These are phyloP conservation scores for Schizotus pectinicornis DNA, from an alignment of 2,888 invertebrate genomes.

Conservation along the genomic window DNA sequence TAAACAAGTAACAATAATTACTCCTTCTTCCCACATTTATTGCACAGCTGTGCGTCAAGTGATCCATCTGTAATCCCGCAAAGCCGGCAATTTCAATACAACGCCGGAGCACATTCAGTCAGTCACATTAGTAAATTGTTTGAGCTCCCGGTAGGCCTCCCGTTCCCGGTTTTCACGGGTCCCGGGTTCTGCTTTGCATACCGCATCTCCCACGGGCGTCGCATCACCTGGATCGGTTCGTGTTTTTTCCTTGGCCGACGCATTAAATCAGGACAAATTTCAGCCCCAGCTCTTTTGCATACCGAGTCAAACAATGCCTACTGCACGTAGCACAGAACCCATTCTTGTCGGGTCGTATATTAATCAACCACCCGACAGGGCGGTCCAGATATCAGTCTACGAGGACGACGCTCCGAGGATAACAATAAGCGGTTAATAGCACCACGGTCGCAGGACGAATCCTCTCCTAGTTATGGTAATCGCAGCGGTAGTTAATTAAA, in stretches of 20 bases:
- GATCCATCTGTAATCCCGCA: slow-evolving; percentile 10
- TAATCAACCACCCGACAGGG: slow-evolving; percentile 32
- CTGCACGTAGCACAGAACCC: slow-evolving; percentile 24
- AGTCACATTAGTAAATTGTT: slow-evolving; percentile 8
- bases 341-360: slow-evolving; percentile 30
- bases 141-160: background rate
- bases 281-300: slow-evolving; percentile 27
- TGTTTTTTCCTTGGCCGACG: slow-evolving; percentile 11
- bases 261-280: slow-evolving; percentile 10
- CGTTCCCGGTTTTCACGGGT: slow-evolving; percentile 8
- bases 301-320: slow-evolving; percentile 30
- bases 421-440: slow-evolving; percentile 26
- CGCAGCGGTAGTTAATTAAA: no score
- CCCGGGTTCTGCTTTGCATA: slow-evolving; percentile 11
- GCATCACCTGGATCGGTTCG: slow-evolving; percentile 25
- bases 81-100: slow-evolving; percentile 9
- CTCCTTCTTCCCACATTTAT: slow-evolving; percentile 23
- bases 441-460: slow-evolving; percentile 5
- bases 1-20: slow-evolving; percentile 28
- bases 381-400: slow-evolving; percentile 32
- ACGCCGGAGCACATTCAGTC: background rate
- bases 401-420: slow-evolving; percentile 25
- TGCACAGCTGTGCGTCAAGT: slow-evolving; percentile 7
- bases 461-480: no score
- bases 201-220: slow-evolving; percentile 22